Base-by-base conservation (phyloP, 92 coral and sea anemone species). In the Zoanthus sociatus region DNA sequence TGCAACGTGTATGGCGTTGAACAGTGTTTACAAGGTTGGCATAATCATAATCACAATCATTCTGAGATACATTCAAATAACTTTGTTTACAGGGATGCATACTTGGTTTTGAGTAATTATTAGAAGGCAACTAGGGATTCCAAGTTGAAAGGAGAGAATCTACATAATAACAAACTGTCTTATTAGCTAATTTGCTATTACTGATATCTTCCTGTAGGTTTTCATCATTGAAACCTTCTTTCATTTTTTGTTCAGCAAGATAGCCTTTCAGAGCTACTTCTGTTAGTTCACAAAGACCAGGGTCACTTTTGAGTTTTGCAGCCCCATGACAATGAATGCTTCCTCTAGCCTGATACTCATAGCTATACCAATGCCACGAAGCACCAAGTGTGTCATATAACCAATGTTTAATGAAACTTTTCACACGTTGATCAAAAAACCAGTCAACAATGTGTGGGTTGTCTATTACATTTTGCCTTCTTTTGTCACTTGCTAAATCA, bases 341-440 rank as follows among this genome's bases (percentile, higher is more conserved):
- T 37, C 42, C 42, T 37, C 42, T 37, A 37, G 42, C 92, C 82
- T 92, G 92, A 74, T 56, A 91, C 84, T 91, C 92, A 84, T 75
- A 91, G 63, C 90, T 88, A 77, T 88, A 88, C 94, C 94, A 88
- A 72, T 92, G 92, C 92, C 92, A 92, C 51, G 82, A 75, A n/a
- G 42, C 42, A 37, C 42, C 42, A 37, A 37, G 42, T 37, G 42
- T 37, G 42, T 37, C 42, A 37, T 37, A 37, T 37, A 37, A 37
- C 42, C 42, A 37, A 37, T 37, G 42, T 37, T 37, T 37, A 37
- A 37, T 37, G 94, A 37, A 37, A 37, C 42, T 37, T 37, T 37
- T 92, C 26, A 37, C 71, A 64, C 89, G 90, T 67, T 88, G 64
- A 76, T 82, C 92, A 73, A 89, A 92, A 18, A 89, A 71, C 94